These are phyloP conservation scores for Macaria liturata DNA, from an alignment of 2,888 invertebrate genomes.

Conservation along the genomic window DNA sequence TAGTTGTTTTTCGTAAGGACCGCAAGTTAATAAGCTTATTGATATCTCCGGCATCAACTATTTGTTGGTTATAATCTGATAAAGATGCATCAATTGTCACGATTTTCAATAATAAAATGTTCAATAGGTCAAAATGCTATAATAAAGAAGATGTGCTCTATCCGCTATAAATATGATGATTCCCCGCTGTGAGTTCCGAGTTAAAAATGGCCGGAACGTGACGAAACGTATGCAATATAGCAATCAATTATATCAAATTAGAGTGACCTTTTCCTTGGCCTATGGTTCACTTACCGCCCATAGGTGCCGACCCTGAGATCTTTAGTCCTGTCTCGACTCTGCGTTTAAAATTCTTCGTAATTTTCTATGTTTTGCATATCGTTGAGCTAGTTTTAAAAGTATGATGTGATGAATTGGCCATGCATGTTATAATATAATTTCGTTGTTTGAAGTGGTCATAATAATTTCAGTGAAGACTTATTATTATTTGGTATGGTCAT, in stretches of 20 bases:
- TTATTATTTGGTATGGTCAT: too few relatives aligned
- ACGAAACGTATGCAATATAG: conserved; percentile 25
- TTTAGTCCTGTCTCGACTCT: conserved; percentile 9
- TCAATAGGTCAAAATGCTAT: conserved; percentile 9
- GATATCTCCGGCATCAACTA: too few relatives aligned
- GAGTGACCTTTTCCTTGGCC: conserved; percentile 26
- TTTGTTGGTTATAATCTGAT: too few relatives aligned
- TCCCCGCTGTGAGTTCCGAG: conserved; percentile 18
- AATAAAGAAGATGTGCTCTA: conserved; percentile 11
- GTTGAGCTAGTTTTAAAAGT: too few relatives aligned
- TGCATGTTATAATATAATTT: too few relatives aligned
- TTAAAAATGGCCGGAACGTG: conserved; percentile 20
- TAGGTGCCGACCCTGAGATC: conserved; percentile 15
- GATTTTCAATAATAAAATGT: neutral
- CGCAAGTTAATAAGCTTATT: too few relatives aligned
- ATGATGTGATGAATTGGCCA: too few relatives aligned
- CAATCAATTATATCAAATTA: conserved; percentile 27
- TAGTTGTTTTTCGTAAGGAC: too few relatives aligned
- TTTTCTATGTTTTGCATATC: too few relatives aligned
- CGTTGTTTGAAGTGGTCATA: too few relatives aligned
- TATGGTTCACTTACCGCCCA: conserved; percentile 19
- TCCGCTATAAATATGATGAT: conserved; percentile 10
- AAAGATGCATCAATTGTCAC: too few relatives aligned
- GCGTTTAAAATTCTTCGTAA: conserved; percentile 2
- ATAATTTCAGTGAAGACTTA: too few relatives aligned